Base-by-base conservation (phyloP, 2,888 invertebrate species). In the Heliconius ethilla region DNA sequence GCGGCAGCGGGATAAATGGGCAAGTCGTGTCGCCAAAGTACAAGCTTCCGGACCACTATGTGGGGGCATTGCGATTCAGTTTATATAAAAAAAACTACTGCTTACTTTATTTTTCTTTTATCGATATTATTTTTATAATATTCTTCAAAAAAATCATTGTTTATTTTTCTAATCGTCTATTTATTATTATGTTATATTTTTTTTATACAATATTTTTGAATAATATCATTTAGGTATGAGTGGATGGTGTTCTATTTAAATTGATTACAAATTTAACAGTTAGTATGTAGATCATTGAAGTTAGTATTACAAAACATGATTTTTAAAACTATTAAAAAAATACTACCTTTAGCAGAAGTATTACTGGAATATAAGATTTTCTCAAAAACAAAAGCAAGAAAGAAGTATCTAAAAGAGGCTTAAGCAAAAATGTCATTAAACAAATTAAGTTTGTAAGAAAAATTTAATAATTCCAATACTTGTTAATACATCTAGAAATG, bases 21-120 rank as follows among this genome's bases (percentile, higher is more conserved):
- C 89, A 93, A 93, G 89, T 90, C 91, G 88, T 94, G 93, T 94
- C 86, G 89, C 86, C 85, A 85, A 89, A 91, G 89, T 88, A 86
- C 83, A 83, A 82, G 85, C 87, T 92, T 94, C 93, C 92, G 90
- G 81, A 80, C 81, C 81, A 80, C 80, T 81, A 79, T 80, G 80
- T 81, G 79, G 81, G 82, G 82, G 80, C 80, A 81, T 82, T 80
- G 80, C 81, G 81, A 81, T 82, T 82, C 80, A 78, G 72, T 80
- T 77, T 70, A 63, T 70, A 40, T 40, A 40, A 75, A 77, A 77
- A 78, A 77, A 70, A 80, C 78, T 79, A 80, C 75, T 55, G 72
- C n/a, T 70, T n/a, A 37, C 63, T 74, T 74, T 75, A 75, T 77
- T 59, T 66, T 45, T 40, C 55, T 76, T 37, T 63, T 45, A 45